A percentile compares a stretch with the other conserved stretches of the same genome.
phyloP scores from a whole-genome alignment of 2,888 invertebrate genomes.

The Ormyrus nitidulus region DNA sequence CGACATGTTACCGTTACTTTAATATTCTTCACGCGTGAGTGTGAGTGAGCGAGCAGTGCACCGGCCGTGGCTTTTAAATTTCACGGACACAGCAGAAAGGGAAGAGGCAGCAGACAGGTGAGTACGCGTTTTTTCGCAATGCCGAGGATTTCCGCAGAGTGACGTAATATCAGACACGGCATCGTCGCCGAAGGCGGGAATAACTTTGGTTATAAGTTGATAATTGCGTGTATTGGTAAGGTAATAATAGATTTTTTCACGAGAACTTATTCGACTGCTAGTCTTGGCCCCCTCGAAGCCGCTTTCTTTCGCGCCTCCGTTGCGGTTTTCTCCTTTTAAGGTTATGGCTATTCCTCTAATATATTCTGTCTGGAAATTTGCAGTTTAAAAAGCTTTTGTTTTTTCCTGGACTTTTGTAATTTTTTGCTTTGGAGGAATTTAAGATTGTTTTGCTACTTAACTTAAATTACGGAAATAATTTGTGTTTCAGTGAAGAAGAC shows the following conservation, averaged over 20 bases:
- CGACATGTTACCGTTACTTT: too few species aligned
- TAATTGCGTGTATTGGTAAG: neutral
- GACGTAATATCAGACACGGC: slow-evolving; percentile 35
- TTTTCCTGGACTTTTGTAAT: neutral
- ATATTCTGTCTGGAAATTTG: neutral
- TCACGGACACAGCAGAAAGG: too few species aligned
- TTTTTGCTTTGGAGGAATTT: neutral
- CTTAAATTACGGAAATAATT: too few species aligned
- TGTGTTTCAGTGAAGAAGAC: neutral
- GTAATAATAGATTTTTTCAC: slow-evolving; percentile 36
- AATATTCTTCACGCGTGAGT: too few species aligned
- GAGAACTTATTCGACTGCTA: neutral
- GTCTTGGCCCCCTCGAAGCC: neutral
- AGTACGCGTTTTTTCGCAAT: neutral
- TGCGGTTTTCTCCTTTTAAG: neutral
- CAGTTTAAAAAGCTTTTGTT: neutral
- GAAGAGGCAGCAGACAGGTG: neutral
- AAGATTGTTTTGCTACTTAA: neutral
- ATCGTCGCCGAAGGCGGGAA: neutral
- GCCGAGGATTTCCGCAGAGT: neutral
- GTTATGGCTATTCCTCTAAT: neutral
- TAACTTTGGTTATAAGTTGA: slow-evolving; percentile 8
- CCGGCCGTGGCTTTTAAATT: too few species aligned
- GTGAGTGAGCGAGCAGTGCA: neutral
- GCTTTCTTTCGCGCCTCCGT: neutral